Percentiles rank a stretch among this genome's conserved stretches.
Conservation (phyloP, 2,797 vertebrate genomes). For the Acanthurus tractus region DNA sequence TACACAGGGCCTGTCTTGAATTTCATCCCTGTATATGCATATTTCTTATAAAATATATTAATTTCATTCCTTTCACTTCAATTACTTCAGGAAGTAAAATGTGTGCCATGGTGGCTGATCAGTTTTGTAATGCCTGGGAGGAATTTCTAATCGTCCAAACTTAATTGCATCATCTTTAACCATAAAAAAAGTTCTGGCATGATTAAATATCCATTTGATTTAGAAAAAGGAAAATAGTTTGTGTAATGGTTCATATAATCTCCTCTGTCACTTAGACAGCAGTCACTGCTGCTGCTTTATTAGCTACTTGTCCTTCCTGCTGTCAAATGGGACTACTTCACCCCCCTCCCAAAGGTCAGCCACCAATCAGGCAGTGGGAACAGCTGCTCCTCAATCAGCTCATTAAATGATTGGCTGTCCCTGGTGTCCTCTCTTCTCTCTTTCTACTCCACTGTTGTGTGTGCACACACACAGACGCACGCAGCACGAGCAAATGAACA, state of each 20-base stretch:
- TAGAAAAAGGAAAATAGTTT: constrained; percentile 57
- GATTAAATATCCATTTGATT: constrained; percentile 70
- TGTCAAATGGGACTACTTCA: constrained; percentile 58
- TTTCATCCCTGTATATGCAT: constrained; percentile 37
- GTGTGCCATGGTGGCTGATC: constrained; percentile 51
- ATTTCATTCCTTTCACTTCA: constrained; percentile 50
- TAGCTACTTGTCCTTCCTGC: constrained; percentile 54
- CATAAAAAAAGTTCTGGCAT: constrained; percentile 42
- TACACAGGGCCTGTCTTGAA: constrained; percentile 18
- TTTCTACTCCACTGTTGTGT: constrained; percentile 30
- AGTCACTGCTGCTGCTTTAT: constrained; percentile 51
- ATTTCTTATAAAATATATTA: constrained; percentile 41
- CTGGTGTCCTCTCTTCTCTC: constrained; percentile 41
- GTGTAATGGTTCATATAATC: constrained; percentile 62
- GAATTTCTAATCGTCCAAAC: constrained; percentile 63
- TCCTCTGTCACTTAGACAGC: constrained; percentile 54
- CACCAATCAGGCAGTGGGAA: constrained; percentile 61
- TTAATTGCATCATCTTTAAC: constrained; percentile 66
- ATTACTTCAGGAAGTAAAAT: constrained; percentile 42
- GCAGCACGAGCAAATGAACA: constrained; percentile 38
- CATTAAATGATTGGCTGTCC: constrained; percentile 75
- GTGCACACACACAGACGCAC: constrained; percentile 27
- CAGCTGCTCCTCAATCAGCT: constrained; percentile 69
- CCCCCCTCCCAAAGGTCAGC: constrained; percentile 66
- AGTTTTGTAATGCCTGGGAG: constrained; percentile 55